Evolutionary conservation across 2,113 vertebrate genomes (phyloP).

Genomic region (Rissa tridactyla): DNA sequence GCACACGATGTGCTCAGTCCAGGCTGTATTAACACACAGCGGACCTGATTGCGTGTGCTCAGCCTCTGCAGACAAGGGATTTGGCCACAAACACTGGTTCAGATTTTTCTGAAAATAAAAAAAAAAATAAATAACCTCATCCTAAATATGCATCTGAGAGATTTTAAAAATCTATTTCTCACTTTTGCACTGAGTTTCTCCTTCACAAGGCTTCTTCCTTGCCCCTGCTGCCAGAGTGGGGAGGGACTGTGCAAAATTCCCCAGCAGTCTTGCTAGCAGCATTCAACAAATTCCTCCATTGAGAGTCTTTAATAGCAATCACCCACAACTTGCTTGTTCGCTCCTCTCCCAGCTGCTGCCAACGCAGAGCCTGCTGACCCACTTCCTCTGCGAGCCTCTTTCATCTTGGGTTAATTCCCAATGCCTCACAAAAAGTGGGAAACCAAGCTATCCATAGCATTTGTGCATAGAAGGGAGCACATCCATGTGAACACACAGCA

Average conservation of each 20-base stretch:
- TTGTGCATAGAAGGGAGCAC: neutral
- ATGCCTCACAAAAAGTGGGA: neutral
- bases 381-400: neutral
- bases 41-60: fast-evolving
- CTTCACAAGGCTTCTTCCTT: neutral
- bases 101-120: neutral
- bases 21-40: neutral
- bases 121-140: too few species aligned
- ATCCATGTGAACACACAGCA: neutral
- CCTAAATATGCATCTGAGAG: neutral
- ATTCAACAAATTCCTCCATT: neutral
- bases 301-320: neutral
- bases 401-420: neutral
- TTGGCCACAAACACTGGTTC: neutral
- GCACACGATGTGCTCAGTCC: neutral
- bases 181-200: neutral
- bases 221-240: neutral
- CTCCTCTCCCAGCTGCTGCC: slow-evolving; percentile 13
- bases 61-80: neutral
- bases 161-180: neutral
- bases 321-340: neutral
- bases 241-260: neutral
- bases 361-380: neutral
- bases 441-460: neutral
- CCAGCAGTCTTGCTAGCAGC: neutral